Base-by-base conservation (phyloP, 2,888 invertebrate species). In the Apodemia hepburni region DNA sequence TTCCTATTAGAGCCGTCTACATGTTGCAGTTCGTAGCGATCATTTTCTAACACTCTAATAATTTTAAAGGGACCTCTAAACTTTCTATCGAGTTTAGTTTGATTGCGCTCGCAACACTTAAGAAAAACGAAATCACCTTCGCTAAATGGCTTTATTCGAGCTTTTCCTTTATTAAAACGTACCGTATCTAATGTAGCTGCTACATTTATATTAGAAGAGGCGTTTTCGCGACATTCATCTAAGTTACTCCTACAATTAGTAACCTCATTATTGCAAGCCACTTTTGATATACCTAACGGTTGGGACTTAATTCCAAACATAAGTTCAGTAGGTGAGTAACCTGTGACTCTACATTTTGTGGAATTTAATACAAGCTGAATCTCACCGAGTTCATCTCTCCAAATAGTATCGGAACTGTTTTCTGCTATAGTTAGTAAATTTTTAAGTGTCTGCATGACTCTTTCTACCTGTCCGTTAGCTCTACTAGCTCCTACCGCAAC, bases 301-400 rank as follows among this genome's bases (percentile, higher is more conserved):
- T 42, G 4, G 15, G 12, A 42, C 42, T 15, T 42, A 15, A 42
- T 42, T 42, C 4, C 42, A 42, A 42, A 42, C 42, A 42, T 15
- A 42, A 42, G 15, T 15, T 42, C 42, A 42, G 42, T 42, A 15
- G 42, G 42, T 42, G 42, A 42, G 4, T 42, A 42, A 8, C 42
- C 42, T 5, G 42, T 42, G 42, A 15, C 42, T 42, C 15, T 15
- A 42, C 15, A 42, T 15, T 42, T 42, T 15, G 15, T 35, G 4
- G 15, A 42, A 42, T 42, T 42, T 42, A 42, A 47, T 0, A 69
- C 70, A 11, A 72, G 15, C 47, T 72, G 71, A 12, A 72, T 42
- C 0, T 70, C 61, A 7, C 59, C 42, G 4, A 42, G 42, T 15
- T 42, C 15, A 42, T 42, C 42, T 42, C 12, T 42, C 42, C 8